Percentiles rank a stretch among this genome's conserved stretches.
phyloP scores from a whole-genome alignment of 2,113 vertebrate species.

The Rhabdomys dilectus region DNA sequence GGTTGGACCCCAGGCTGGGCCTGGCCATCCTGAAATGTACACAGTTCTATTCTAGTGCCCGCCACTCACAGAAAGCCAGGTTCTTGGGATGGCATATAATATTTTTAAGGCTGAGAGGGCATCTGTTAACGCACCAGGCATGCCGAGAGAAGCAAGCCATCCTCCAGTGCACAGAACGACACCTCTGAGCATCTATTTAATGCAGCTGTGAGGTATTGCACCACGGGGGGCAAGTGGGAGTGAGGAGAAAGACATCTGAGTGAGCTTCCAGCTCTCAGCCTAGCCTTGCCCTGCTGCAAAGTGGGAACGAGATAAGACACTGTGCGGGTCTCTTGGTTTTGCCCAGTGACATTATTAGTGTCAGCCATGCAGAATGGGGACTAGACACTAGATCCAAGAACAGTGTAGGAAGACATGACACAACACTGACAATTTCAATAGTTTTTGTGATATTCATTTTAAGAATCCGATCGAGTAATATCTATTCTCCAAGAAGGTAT shows the following conservation, averaged over 20 bases:
- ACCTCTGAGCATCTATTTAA: background rate
- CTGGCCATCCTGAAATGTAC: background rate
- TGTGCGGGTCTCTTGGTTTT: background rate
- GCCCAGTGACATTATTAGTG: constrained; percentile 14
- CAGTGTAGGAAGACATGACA: background rate
- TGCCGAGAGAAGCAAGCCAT: constrained; percentile 38
- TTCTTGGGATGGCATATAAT: background rate
- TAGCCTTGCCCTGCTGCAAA: background rate
- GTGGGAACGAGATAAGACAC: background rate
- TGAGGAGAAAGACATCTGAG: background rate
- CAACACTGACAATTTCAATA: background rate
- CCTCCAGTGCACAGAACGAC: background rate
- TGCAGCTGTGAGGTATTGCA: background rate
- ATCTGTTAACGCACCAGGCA: constrained; percentile 41
- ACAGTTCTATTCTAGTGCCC: background rate
- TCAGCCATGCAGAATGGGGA: background rate
- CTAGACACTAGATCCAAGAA: background rate
- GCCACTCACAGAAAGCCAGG: background rate
- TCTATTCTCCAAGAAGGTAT: constrained; percentile 21
- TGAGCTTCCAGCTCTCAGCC: background rate
- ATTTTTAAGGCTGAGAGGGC: background rate
- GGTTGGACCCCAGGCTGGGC: background rate
- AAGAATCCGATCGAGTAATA: constrained; percentile 23
- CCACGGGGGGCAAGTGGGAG: background rate
- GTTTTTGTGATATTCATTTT: constrained; percentile 36